These are phyloP conservation scores for Morus bassanus DNA, from an alignment of 2,797 vertebrate species.

Conservation along the genomic window DNA sequence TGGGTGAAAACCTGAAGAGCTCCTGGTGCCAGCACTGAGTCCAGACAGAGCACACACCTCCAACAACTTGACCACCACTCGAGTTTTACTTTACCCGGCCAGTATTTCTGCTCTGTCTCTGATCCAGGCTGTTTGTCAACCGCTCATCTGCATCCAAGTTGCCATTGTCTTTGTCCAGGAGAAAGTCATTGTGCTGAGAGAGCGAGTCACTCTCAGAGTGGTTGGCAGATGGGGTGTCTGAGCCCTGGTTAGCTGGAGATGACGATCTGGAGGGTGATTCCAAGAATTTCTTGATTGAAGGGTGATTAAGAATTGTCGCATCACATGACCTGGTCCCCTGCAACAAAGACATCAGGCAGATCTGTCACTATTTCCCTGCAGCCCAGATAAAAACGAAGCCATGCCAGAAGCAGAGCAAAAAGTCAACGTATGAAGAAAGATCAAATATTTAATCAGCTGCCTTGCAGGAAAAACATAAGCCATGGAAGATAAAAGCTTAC, in stretches of 20 bases:
- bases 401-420: neutral
- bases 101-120: conserved; percentile 82
- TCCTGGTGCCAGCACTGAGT: conserved; percentile 3
- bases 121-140: conserved; percentile 74
- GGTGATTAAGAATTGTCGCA: conserved; percentile 90
- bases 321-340: conserved; percentile 86
- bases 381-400: neutral
- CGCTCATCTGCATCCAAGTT: conserved; percentile 80
- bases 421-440: neutral
- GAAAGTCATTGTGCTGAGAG: conserved; percentile 88
- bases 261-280: conserved; percentile 95
- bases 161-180: conserved; percentile 82
- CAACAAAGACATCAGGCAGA: conserved; percentile 32
- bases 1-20: conserved; percentile 25
- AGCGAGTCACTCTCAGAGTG: conserved; percentile 94
- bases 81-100: conserved; percentile 80
- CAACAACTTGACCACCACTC: conserved; percentile 2
- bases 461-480: neutral
- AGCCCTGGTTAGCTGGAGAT: conserved; percentile 94
- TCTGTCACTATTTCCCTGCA: neutral
- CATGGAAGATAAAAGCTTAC: neutral
- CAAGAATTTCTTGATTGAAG: conserved; percentile 93
- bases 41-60: conserved; percentile 40
- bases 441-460: conserved; percentile 28
- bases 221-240: conserved; percentile 89